Evolutionary conservation across 2,888 invertebrate species (phyloP).

Genomic region (Polyommatus icarus): DNA sequence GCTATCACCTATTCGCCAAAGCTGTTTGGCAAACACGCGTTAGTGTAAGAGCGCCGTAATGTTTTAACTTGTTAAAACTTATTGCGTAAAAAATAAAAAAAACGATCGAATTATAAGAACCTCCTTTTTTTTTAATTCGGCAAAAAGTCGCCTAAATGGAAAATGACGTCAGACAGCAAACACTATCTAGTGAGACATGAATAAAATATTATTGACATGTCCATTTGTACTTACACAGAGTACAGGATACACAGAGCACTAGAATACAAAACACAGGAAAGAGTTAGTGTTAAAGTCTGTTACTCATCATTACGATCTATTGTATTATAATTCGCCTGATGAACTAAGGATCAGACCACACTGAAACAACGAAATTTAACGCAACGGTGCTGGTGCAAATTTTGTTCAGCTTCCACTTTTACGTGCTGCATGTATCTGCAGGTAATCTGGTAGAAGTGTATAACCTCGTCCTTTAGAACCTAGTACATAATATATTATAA

Average conservation of each 20-base stretch:
- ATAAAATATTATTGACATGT: not conserved
- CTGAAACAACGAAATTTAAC: too few species aligned
- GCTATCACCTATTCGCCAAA: not conserved
- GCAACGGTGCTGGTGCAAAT: too few species aligned
- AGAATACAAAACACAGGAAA: conserved; percentile 20
- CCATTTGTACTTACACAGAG: not conserved
- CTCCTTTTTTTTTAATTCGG: too few species aligned
- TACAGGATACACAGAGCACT: conserved; percentile 19
- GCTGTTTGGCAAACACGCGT: too few species aligned
- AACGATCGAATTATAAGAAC: too few species aligned
- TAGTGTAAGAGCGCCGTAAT: not conserved
- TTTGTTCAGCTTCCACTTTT: too few species aligned
- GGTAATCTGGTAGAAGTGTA: too few species aligned
- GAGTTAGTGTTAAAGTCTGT: not conserved
- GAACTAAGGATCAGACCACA: not conserved
- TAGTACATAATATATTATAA: too few species aligned
- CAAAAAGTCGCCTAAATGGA: not conserved
- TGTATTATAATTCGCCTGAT: conserved; percentile 1
- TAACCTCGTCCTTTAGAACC: too few species aligned
- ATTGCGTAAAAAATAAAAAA: not conserved
- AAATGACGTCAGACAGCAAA: not conserved
- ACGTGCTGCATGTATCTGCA: too few species aligned
- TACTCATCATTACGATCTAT: not conserved
- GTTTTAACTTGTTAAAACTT: not conserved
- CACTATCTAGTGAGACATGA: not conserved